A percentile compares a stretch with the other conserved stretches of the same genome.
Evolutionary conservation across 2,888 invertebrate genomes (phyloP).

Genomic region (Mythimna lalbum): DNA sequence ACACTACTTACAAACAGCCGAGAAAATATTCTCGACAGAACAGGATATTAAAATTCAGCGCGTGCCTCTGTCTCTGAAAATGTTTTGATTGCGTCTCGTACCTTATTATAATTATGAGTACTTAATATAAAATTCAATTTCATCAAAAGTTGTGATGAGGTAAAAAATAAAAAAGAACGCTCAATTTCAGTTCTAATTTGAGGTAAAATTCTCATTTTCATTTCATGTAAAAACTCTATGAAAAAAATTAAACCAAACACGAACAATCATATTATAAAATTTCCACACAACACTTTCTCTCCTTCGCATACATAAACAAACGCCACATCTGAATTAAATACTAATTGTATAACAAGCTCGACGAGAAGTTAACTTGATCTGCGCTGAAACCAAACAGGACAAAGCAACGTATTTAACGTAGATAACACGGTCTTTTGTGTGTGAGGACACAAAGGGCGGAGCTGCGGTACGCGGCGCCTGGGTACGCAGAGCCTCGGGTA

Average conservation of each 20-base stretch:
- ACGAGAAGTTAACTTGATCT: conserved; percentile 37
- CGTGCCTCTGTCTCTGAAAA: conserved; percentile 48
- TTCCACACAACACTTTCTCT: not conserved
- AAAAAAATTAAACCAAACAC: not conserved
- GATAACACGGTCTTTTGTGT: conserved; percentile 57
- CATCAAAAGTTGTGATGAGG: not conserved
- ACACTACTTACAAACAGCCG: conserved; percentile 27
- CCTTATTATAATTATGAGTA: conserved; percentile 27
- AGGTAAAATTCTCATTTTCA: not conserved
- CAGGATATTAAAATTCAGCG: conserved; percentile 49
- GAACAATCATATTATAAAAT: not conserved
- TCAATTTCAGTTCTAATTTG: not conserved
- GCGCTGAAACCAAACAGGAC: conserved; percentile 42
- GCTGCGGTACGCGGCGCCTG: conserved; percentile 21
- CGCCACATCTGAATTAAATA: conserved; percentile 35
- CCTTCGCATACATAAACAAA: conserved; percentile 7
- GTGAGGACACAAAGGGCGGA: conserved; percentile 46
- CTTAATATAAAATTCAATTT: conserved; percentile 38
- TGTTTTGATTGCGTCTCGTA: conserved; percentile 41
- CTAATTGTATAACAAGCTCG: conserved; percentile 40
- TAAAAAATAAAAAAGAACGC: not conserved
- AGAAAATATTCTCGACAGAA: conserved; percentile 37
- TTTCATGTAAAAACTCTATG: not conserved
- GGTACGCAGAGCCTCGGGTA: conserved; percentile 19
- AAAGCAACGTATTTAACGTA: conserved; percentile 55